These are phyloP conservation scores for Ochropleura plecta DNA, from an alignment of 2,888 invertebrate genomes.

Conservation along the genomic window DNA sequence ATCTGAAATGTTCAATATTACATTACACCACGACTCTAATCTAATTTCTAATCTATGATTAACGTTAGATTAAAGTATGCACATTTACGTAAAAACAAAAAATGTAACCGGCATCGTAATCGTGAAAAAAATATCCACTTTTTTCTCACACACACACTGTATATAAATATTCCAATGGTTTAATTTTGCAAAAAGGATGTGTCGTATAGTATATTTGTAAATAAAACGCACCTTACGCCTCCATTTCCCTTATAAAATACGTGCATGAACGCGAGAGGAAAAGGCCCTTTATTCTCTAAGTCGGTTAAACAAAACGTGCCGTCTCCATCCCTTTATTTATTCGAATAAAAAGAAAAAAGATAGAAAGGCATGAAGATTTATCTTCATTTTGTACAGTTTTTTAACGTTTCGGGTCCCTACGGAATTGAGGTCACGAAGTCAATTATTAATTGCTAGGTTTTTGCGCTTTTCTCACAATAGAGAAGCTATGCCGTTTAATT, in stretches of 20 bases:
- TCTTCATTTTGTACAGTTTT: slow-evolving; percentile 60
- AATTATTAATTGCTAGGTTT: slow-evolving; percentile 56
- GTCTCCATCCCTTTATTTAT: slow-evolving; percentile 54
- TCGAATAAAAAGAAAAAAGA: slow-evolving; percentile 54
- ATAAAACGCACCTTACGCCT: slow-evolving; percentile 4
- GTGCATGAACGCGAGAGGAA: slow-evolving; percentile 17
- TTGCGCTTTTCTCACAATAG: slow-evolving; percentile 34
- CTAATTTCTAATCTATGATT: no score
- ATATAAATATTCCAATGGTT: not conserved
- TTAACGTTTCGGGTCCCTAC: slow-evolving; percentile 49
- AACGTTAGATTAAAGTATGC: no score
- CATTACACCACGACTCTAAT: no score
- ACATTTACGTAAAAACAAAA: no score
- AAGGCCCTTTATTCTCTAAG: slow-evolving; percentile 30
- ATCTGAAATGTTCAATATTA: no score
- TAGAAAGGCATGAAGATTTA: slow-evolving; percentile 51
- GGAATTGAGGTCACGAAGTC: slow-evolving; percentile 52
- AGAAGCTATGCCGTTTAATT: not conserved
- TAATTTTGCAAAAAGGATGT: not conserved
- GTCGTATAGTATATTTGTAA: not conserved
- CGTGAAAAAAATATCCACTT: not conserved
- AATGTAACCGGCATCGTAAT: no score
- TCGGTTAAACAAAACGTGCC: slow-evolving; percentile 56
- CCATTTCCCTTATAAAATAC: slow-evolving; percentile 23
- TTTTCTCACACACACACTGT: not conserved